Base-by-base conservation (phyloP, 2,797 vertebrate genomes). In the Luscinia luscinia region DNA sequence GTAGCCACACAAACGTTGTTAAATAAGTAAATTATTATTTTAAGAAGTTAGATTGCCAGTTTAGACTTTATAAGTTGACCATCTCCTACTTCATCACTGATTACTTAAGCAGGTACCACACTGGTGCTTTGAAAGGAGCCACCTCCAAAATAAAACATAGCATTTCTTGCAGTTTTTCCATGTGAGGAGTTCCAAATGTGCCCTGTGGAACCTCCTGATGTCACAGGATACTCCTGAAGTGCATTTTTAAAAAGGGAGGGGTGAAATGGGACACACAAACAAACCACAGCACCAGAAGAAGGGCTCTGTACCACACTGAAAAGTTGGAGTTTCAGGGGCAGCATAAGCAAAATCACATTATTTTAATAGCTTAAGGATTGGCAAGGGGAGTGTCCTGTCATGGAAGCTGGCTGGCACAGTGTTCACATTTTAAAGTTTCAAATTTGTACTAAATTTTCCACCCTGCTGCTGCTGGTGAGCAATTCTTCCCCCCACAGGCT, bases 181-280 rank as follows among this genome's bases (percentile, higher is more conserved):
- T 4, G 10, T 14, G 30, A 41, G 30, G 7, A 61, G 32, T 32
- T 74, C 61, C 48, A 84, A 64, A 55, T 4, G 4, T 1, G 1
- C 24, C 5, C 49, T 0, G 0, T 6, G n/a, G n/a, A 86, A 28
- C 12, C 3, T 59, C 40, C 38, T 0, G 0, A 7, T 32, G 59
- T 27, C 58, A 68, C 24, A 15, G 64, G 40, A 43, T 36, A 12
- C 18, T 41, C 28, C 19, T 20, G 12, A 63, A 82, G 27, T 7
- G 15, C 11, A 11, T 67, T 78, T 69, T 70, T n/a, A 20, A 45
- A 49, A 0, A 1, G 13, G 24, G 9, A 79, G 16, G 43, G 36
- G 34, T 43, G 57, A 87, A 49, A 41, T 4, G 21, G 54, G 49
- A 8, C 6, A 6, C 19, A 23, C 9, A 40, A 48, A 41, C 12